Conservation (phyloP, 2,888 invertebrate species). For the Zelleria hepariella region DNA sequence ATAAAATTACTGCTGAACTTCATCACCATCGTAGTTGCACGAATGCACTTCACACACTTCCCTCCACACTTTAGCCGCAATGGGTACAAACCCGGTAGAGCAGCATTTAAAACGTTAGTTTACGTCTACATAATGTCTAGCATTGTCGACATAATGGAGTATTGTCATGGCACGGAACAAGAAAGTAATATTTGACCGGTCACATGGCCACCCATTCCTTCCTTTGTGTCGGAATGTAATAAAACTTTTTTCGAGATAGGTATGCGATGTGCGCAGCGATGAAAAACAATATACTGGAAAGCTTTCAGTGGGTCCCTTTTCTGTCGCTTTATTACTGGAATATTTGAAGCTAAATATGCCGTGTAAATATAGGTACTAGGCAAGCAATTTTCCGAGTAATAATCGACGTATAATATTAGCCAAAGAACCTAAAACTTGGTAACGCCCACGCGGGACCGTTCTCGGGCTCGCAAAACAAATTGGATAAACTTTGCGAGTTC, state of each 20-base stretch:
- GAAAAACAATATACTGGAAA: not conserved
- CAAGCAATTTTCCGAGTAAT: not conserved
- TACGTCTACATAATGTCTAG: conserved; percentile 17
- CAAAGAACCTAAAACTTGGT: conserved; percentile 4
- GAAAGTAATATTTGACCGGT: conserved; percentile 42
- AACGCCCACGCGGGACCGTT: conserved; percentile 15
- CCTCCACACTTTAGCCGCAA: not conserved
- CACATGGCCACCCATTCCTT: conserved; percentile 34
- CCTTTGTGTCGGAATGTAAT: conserved; percentile 49
- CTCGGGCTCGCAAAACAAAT: conserved; percentile 44
- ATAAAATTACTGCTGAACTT: no score
- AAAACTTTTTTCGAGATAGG: conserved; percentile 47
- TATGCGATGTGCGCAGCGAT: conserved; percentile 26
- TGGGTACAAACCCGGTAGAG: not conserved
- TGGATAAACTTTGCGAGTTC: conserved; percentile 41
- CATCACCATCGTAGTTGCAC: no score
- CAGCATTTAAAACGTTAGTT: not conserved
- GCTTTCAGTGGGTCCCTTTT: not conserved
- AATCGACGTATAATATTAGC: conserved; percentile 5
- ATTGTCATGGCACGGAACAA: conserved; percentile 32
- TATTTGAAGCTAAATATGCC: conserved; percentile 11
- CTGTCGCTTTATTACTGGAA: not conserved
- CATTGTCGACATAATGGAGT: conserved; percentile 47
- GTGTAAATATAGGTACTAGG: conserved; percentile 2
- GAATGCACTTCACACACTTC: not conserved